Base-by-base conservation (phyloP, 64 coral and sea anemone genomes). In the Dendrophyllia cribrosa region DNA sequence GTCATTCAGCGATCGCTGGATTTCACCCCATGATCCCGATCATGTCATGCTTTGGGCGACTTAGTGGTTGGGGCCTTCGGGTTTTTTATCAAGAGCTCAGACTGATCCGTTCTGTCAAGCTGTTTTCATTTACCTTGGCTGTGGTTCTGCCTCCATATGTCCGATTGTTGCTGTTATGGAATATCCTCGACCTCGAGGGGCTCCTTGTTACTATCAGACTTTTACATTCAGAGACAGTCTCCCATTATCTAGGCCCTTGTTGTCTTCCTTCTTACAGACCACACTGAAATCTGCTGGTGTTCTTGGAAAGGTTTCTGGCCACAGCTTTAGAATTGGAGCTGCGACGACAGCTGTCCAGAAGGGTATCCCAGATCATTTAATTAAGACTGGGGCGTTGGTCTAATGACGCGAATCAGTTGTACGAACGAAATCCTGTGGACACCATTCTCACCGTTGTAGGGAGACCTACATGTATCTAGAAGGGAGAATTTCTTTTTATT, bases 1-100 rank as follows among this genome's bases (percentile, higher is more conserved):
- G 45, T 61, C 3, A 63, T 79, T 17, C 87, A 65, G 13, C 17
- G 46, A 0, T 60, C 34, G 4, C 45, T 89, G 12, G 58, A 89
- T 19, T 17, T 61, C 11, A 24, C 52, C 2, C n/a, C n/a, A n/a
- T n/a, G 16, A 22, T 2, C 20, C 17, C 21, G 88, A 79, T 26
- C 5, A 89, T 26, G 58, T 63, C 34, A 89, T 89, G 88, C 75
- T 89, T 16, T 79, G 87, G 74, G 88, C 74, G 4, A 59, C 88
- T 13, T 76, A 45, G 15, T 75, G 72, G 46, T 11, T 75, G 12
- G 46, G 72, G 59, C 63, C 19, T 86, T 16, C 43, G 10, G 22
- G 67, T 58, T 24, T 34, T 34, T 21, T 12, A 74, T 88, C 26
- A 88, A 88, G 10, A 19, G 64, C 8, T 58, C 85, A 16, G 43